Base-by-base conservation (phyloP, 2,888 invertebrate genomes). In the Caenorhabditis sulstoni region DNA sequence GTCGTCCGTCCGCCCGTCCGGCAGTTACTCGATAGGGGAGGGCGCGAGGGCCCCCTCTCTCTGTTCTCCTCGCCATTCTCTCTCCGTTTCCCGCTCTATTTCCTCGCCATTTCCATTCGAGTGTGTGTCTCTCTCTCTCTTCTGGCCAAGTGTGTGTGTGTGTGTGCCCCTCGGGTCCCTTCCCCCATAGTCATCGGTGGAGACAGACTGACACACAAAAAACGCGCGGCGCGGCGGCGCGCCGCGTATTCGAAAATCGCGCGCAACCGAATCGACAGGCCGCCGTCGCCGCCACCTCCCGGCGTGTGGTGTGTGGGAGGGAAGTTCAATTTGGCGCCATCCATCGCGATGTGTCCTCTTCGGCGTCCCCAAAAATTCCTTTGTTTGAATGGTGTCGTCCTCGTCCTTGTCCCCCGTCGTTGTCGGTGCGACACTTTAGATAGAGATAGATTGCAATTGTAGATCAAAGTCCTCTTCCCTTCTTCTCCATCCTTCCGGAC, bases 21-120 rank as follows among this genome's bases (percentile, higher is more conserved):
- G 52, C 61, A 61, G 59, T 68, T 68, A 68, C 68, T 68, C 68
- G 68, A 68, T 68, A 61, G 62, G 55, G 47, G n/a, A n/a, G n/a
- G 29, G 29, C 29, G 29, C 29, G 29, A 29, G 29, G 29, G 29
- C 29, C 29, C 58, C 67, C 58, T 67, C 49, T 67, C 58, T 67
- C 58, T 18, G 12, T 14, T 41, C 11, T 41, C 41, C 41, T 14
- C 41, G 37, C n/a, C n/a, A n/a, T n/a, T n/a, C 37, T 37, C 37
- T 37, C 37, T 44, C 23, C 44, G 53, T 65, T 35, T 29, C 12
- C 44, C 18, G 39, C 65, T 64, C 64, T n/a, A 37, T 11, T 37
- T 11, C 52, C n/a, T 52, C 14, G 9, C 52, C 23, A 14, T 8
- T 22, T 52, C 52, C 52, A n/a, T 29, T 23, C 29, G 23, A 23